A percentile compares a stretch with the other conserved stretches of the same genome.
These are phyloP conservation scores for Eristalis intricaria DNA, from an alignment of 2,888 invertebrate species.

Conservation along the genomic window DNA sequence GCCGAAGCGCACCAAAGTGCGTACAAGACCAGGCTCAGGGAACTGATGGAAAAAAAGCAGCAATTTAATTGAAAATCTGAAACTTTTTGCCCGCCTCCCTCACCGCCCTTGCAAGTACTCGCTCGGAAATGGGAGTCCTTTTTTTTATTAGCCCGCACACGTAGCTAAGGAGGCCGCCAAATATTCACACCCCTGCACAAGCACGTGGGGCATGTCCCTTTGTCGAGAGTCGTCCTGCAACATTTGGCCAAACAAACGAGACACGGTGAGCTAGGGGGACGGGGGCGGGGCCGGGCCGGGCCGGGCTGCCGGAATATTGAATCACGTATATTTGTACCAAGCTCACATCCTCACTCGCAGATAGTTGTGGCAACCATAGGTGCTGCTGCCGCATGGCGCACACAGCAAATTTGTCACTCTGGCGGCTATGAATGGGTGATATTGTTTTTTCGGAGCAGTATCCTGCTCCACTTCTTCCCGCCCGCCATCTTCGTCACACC, in stretches of 20 bases:
- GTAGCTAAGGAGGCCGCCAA: conserved; percentile 27
- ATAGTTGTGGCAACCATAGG: conserved; percentile 33
- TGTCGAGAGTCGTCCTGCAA: conserved; percentile 26
- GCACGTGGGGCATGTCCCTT: background rate
- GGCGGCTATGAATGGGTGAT: conserved; percentile 67
- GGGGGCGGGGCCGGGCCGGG: too few species aligned
- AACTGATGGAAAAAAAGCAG: conserved; percentile 14
- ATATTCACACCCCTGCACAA: background rate
- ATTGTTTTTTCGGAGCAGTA: conserved; percentile 53
- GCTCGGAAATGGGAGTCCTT: background rate
- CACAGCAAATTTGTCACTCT: conserved; percentile 66
- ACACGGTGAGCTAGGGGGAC: background rate
- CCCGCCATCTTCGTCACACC: background rate
- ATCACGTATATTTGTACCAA: conserved; percentile 64
- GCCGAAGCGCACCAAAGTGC: conserved; percentile 26
- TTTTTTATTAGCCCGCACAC: conserved; percentile 7
- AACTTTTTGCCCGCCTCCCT: background rate
- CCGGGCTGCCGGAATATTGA: conserved; percentile 50
- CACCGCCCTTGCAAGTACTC: background rate
- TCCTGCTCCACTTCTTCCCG: conserved; percentile 4
- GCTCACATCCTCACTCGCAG: conserved; percentile 25
- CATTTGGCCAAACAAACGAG: conserved; percentile 39
- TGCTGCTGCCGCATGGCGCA: conserved; percentile 66
- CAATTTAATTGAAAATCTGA: conserved; percentile 49
- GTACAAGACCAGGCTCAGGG: conserved; percentile 13